Evolutionary conservation across 2,888 invertebrate species (phyloP), one percentile per base, ranked within the genome.

Genomic region (Leucoma salicis): DNA sequence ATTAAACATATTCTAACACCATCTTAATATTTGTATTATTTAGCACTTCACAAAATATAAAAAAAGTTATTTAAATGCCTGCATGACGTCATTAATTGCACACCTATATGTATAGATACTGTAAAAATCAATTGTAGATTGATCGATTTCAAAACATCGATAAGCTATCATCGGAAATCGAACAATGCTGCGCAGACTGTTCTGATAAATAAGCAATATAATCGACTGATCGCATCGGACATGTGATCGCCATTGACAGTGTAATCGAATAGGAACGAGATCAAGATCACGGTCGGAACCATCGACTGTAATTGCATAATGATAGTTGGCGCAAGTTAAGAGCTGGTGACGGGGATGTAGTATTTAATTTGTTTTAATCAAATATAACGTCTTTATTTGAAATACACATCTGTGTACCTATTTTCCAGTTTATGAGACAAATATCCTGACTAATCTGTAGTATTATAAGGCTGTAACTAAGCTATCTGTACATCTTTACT

Each of bases 231-330:
- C 54, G 59, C 45, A 57, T 54, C 57, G 54, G 59, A 59, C 63
- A 63, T 59, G 57, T 60, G 63, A 66, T 66, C 63, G 63, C 49
- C 53, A 57, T 51, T 56, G 65, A 55, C 60, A 67, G 57, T 70
- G 74, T 73, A 70, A 80, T 75, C 73, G 70, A 74, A 70, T 61
- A 56, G 53, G 57, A 67, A 73, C 55, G 65, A 61, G 73, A 77
- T 69, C 82, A 83, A 82, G 82, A 82, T 82, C 83, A 82, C 53
- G 81, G 81, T 44, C 76, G 62, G 63, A 66, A 63, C 61, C 50
- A 61, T 62, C 59, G 58, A 43, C 39, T 46, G 55, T 57, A 53
- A 59, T 69, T 72, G 64, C 58, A 58, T 63, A 69, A 68, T 49
- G 34, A 48, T 37, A 46, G 46, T 42, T 45, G 54, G 57, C 46